Conservation (phyloP, 2,888 invertebrate genomes). For the Coleophora flavipennella region DNA sequence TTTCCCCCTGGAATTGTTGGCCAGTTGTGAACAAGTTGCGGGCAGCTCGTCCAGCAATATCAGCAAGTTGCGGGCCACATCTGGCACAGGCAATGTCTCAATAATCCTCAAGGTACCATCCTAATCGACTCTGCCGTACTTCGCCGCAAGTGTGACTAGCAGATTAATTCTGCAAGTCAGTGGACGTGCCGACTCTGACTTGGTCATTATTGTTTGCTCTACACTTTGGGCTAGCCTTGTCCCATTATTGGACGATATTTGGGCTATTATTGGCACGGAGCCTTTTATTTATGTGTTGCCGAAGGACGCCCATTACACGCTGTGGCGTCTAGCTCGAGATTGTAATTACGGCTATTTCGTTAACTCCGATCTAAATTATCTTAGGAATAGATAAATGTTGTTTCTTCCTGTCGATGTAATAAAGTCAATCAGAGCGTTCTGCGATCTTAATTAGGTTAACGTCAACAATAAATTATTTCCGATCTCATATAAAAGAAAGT, state of each 20-base stretch:
- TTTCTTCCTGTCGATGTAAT: slow-evolving; percentile 26
- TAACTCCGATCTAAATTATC: slow-evolving; percentile 45
- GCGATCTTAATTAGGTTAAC: no score
- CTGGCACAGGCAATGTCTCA: slow-evolving; percentile 67
- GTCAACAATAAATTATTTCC: no score
- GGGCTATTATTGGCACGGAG: slow-evolving; percentile 50
- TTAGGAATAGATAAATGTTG: slow-evolving; percentile 25
- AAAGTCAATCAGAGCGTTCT: no score
- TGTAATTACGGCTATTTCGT: slow-evolving; percentile 62
- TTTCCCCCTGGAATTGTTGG: slow-evolving; percentile 53
- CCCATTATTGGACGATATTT: slow-evolving; percentile 63
- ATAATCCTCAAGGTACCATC: slow-evolving; percentile 68
- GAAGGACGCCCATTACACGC: slow-evolving; percentile 48
- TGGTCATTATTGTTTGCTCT: slow-evolving; percentile 56
- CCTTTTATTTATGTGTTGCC: slow-evolving; percentile 53
- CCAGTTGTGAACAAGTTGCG: slow-evolving; percentile 64
- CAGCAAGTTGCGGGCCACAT: slow-evolving; percentile 61
- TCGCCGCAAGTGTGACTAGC: slow-evolving; percentile 69
- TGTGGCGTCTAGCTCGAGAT: slow-evolving; percentile 49
- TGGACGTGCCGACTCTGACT: slow-evolving; percentile 55
- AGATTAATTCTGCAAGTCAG: slow-evolving; percentile 63
- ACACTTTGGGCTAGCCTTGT: slow-evolving; percentile 46
- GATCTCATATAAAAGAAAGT: no score
- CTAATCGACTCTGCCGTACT: slow-evolving; percentile 69
- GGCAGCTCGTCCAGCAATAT: slow-evolving; percentile 57